These are phyloP conservation scores for Ostrea denselamellosa DNA, from an alignment of 1,140 invertebrate species.

Conservation along the genomic window DNA sequence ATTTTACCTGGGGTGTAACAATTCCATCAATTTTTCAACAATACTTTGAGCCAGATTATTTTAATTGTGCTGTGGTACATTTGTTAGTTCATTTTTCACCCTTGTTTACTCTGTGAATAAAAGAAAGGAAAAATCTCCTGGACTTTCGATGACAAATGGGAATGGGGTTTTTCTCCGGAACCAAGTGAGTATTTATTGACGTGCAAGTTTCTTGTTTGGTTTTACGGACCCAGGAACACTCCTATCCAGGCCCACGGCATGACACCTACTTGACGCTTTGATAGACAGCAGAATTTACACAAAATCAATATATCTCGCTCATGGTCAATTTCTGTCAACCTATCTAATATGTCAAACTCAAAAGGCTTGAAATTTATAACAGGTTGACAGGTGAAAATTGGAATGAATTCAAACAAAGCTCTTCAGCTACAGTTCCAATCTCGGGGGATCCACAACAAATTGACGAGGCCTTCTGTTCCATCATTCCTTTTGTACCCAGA, in stretches of 20 bases:
- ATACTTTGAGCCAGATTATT: constrained; percentile 10
- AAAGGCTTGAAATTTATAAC: constrained; percentile 48
- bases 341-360: constrained; percentile 53
- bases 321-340: constrained; percentile 54
- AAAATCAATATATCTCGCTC: constrained; percentile 53
- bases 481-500: constrained; percentile 1
- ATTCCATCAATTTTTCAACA: constrained; percentile 26
- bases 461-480: background rate
- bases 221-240: constrained; percentile 24
- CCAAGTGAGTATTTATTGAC: constrained; percentile 32
- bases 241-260: background rate
- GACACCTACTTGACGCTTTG: constrained; percentile 42
- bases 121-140: constrained; percentile 4
- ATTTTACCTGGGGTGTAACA: constrained; percentile 2
- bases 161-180: background rate
- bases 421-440: background rate
- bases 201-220: constrained; percentile 15
- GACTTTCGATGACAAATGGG: constrained; percentile 5
- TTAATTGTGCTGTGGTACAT: constrained; percentile 10
- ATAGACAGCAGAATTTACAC: constrained; percentile 42
- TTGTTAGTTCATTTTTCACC: constrained; percentile 24
- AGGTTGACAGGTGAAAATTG: constrained; percentile 54
- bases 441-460: background rate
- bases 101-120: background rate
- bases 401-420: constrained; percentile 45